Evolutionary conservation across 2,888 invertebrate genomes (phyloP).

Genomic region (Tinea pellionella): DNA sequence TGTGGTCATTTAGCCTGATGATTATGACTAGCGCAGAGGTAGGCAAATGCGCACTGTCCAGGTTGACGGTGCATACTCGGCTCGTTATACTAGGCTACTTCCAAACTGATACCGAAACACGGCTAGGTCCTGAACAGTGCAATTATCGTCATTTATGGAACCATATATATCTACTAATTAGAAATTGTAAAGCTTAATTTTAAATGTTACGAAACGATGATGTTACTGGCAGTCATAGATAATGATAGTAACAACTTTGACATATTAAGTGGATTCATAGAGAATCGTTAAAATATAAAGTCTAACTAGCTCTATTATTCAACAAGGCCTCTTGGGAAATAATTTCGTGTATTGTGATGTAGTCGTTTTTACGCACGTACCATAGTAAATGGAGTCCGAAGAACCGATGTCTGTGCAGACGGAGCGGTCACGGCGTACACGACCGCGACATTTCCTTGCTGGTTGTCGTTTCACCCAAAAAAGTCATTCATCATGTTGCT

Average conservation of each 20-base stretch:
- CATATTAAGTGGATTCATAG: background rate
- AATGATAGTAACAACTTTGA: background rate
- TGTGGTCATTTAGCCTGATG: no score
- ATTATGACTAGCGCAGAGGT: no score
- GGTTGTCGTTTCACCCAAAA: conserved; percentile 22
- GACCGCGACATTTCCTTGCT: conserved; percentile 23
- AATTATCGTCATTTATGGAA: background rate
- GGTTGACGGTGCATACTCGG: no score
- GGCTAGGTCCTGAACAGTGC: no score
- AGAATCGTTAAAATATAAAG: conserved; percentile 5
- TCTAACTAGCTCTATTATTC: conserved; percentile 22
- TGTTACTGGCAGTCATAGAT: background rate
- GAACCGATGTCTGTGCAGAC: conserved; percentile 45
- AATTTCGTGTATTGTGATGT: conserved; percentile 29
- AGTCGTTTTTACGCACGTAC: conserved; percentile 50
- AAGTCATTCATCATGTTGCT: conserved; percentile 37
- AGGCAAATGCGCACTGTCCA: no score
- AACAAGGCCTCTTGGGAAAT: conserved; percentile 34
- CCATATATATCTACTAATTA: background rate
- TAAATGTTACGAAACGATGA: background rate
- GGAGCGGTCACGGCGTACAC: conserved; percentile 45
- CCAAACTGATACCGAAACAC: no score
- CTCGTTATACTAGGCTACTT: no score
- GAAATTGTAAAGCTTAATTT: background rate
- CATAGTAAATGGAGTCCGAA: conserved; percentile 37